phyloP scores from a whole-genome alignment of 2,113 vertebrate genomes.

The Urocitellus parryii region DNA sequence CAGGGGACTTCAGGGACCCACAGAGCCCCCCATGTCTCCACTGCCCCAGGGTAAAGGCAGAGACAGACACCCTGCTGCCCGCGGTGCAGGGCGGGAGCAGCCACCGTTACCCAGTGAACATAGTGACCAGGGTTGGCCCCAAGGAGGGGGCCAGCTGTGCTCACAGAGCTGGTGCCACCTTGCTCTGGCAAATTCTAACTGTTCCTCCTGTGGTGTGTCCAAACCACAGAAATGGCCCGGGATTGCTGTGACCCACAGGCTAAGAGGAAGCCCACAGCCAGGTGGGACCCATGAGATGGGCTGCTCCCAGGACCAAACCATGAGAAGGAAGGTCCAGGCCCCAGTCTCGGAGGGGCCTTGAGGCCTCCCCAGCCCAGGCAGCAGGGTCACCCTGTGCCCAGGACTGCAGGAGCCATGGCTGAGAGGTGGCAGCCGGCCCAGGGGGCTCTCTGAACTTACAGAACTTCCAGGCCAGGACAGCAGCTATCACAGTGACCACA shows the following conservation, averaged over 20 bases:
- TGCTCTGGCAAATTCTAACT: rapidly evolving
- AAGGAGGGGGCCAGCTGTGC: background rate
- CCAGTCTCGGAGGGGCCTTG: background rate
- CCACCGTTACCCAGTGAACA: background rate
- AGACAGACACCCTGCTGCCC: too few relatives aligned
- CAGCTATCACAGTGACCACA: conserved; percentile 49
- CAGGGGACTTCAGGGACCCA: too few relatives aligned
- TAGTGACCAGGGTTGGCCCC: background rate
- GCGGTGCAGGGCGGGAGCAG: rapidly evolving
- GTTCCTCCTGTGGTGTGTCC: background rate
- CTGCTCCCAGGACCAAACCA: rapidly evolving
- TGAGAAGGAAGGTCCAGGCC: too few relatives aligned
- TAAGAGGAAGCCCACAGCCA: rapidly evolving
- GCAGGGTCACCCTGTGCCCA: rapidly evolving
- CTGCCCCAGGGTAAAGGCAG: rapidly evolving
- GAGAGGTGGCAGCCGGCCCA: background rate
- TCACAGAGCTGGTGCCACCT: background rate
- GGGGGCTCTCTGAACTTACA: conserved; percentile 80
- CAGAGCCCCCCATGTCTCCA: rapidly evolving
- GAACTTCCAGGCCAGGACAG: conserved; percentile 87
- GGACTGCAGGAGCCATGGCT: background rate
- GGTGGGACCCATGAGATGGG: rapidly evolving
- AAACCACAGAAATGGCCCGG: rapidly evolving
- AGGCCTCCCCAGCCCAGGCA: rapidly evolving
- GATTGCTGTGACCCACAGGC: rapidly evolving